Conservation (phyloP, 2,888 invertebrate genomes). For the Drosophila meridionalis region DNA sequence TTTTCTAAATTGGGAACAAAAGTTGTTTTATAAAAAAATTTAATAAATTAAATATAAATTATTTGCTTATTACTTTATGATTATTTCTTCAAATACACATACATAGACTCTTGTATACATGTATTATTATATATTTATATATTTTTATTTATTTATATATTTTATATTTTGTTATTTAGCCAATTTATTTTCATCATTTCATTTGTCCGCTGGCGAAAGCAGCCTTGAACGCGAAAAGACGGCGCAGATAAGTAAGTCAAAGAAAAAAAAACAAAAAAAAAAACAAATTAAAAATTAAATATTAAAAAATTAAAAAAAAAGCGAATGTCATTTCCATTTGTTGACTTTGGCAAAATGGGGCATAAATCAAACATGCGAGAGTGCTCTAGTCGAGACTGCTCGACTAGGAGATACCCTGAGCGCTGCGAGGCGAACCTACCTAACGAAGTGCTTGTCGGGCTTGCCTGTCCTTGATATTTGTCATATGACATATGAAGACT, state of each 20-base stretch:
- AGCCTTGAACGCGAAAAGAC: slow-evolving; percentile 3
- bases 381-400: no score
- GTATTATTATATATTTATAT: not conserved
- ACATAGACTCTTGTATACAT: not conserved
- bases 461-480: no score
- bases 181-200: not conserved
- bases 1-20: no score
- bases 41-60: no score
- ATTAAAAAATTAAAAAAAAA: slow-evolving; percentile 24
- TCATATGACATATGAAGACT: no score
- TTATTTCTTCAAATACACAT: no score
- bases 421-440: no score
- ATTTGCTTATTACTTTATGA: no score
- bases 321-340: slow-evolving; percentile 72
- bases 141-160: not conserved
- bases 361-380: slow-evolving; percentile 65
- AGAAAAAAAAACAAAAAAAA: not conserved
- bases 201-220: not conserved
- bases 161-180: not conserved
- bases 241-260: slow-evolving; percentile 1
- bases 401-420: no score
- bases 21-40: no score
- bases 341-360: slow-evolving; percentile 72
- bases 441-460: no score
- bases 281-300: slow-evolving; percentile 8